Evolutionary conservation across 2,888 invertebrate genomes (phyloP).

Genomic region (Galerucella nymphaeae): DNA sequence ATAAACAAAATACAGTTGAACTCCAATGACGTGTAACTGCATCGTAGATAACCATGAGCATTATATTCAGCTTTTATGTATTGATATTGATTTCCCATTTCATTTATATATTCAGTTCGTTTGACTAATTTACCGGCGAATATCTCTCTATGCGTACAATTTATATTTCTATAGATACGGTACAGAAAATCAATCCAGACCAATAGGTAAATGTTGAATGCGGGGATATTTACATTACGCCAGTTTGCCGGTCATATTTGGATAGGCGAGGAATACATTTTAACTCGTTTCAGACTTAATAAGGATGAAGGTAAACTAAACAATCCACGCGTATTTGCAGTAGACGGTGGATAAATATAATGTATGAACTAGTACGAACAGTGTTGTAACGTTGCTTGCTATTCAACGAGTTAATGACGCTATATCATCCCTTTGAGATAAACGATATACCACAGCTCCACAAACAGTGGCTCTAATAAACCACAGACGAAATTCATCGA

Average conservation of each 20-base stretch:
- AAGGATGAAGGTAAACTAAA: conserved; percentile 9
- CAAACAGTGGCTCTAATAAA: background rate
- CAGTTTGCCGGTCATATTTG: conserved; percentile 15
- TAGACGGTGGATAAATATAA: background rate
- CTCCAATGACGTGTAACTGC: conserved; percentile 55
- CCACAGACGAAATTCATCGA: too few relatives aligned
- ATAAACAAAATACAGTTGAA: conserved; percentile 47
- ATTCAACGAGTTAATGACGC: background rate
- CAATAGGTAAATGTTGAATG: conserved; percentile 25
- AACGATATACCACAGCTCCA: too few relatives aligned
- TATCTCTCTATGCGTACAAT: conserved; percentile 25
- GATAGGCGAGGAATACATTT: conserved; percentile 4
- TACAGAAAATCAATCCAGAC: conserved; percentile 29
- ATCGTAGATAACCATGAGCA: conserved; percentile 51
- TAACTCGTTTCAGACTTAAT: conserved; percentile 10
- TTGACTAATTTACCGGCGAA: conserved; percentile 46
- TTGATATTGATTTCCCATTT: conserved; percentile 55
- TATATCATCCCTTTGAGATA: background rate
- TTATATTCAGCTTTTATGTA: conserved; percentile 56
- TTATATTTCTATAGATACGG: conserved; percentile 31
- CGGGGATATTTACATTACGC: conserved; percentile 18
- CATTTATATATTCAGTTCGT: conserved; percentile 45
- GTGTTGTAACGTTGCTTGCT: background rate
- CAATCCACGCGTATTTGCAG: conserved; percentile 3
- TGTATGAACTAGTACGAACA: background rate